phyloP scores from a whole-genome alignment of 2,888 invertebrate genomes.

The Noctuana brunneofusca region DNA sequence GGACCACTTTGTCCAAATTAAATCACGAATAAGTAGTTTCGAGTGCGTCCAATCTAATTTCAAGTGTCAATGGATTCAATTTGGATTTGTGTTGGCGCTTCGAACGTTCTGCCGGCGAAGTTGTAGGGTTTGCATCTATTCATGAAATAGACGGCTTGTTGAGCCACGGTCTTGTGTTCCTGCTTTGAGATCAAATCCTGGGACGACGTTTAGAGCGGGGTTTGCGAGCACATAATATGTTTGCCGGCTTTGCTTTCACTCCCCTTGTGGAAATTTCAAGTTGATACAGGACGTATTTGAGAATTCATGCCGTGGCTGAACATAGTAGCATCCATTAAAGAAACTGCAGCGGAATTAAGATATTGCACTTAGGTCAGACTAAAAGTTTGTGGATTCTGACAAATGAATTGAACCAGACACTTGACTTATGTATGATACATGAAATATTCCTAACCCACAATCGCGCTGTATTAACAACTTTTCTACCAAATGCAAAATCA shows the following conservation, averaged over 20 bases:
- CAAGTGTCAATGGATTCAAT: constrained; percentile 72
- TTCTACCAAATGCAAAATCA: no score
- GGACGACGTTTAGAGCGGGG: constrained; percentile 28
- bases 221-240: constrained; percentile 26
- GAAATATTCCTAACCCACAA: no score
- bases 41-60: constrained; percentile 58
- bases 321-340: neutral
- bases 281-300: constrained; percentile 14
- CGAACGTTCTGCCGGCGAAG: constrained; percentile 35
- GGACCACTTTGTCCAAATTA: constrained; percentile 43
- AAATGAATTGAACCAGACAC: no score
- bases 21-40: constrained; percentile 41
- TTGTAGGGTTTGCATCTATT: constrained; percentile 43
- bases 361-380: no score
- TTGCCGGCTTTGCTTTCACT: constrained; percentile 23
- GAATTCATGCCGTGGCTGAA: constrained; percentile 5
- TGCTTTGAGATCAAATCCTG: constrained; percentile 34
- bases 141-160: constrained; percentile 39
- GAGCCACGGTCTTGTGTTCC: constrained; percentile 32
- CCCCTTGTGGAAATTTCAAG: constrained; percentile 12
- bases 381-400: no score
- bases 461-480: no score
- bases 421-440: no score
- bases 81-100: constrained; percentile 59
- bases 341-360: neutral